phyloP scores from a whole-genome alignment of 2,113 vertebrate species.

The Colistium nudipinnis region DNA sequence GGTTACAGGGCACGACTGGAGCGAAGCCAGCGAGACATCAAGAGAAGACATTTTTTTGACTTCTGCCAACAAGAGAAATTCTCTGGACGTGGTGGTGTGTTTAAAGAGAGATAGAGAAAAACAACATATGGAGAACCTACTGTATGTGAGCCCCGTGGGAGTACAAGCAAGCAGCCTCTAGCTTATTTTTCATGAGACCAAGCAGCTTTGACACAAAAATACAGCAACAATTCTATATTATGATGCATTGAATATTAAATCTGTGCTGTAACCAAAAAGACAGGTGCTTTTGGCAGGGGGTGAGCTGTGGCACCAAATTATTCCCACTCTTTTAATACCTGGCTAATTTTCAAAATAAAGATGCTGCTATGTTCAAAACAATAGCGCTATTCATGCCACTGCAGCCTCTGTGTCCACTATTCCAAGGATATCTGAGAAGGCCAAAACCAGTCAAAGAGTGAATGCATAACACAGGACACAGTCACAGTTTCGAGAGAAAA shows the following conservation, averaged over 20 bases:
- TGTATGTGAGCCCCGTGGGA: background rate
- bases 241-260: constrained; percentile 16
- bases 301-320: constrained; percentile 28
- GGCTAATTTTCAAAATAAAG: constrained; percentile 62
- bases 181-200: background rate
- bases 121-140: background rate
- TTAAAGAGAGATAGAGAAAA: background rate
- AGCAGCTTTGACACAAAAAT: background rate
- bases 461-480: background rate
- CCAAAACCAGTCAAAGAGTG: constrained; percentile 31
- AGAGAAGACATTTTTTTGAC: background rate
- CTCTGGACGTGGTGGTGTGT: too few relatives aligned
- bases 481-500: constrained; percentile 2
- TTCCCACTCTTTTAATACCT: constrained; percentile 54
- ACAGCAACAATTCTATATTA: background rate
- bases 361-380: constrained; percentile 66
- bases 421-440: constrained; percentile 38
- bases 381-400: constrained; percentile 59
- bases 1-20: constrained; percentile 15
- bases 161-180: background rate
- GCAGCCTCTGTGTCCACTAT: constrained; percentile 33
- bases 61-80: background rate
- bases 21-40: constrained; percentile 17
- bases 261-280: constrained; percentile 4
- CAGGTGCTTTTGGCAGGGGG: constrained; percentile 25